Evolutionary conservation across 2,797 vertebrate genomes (phyloP).

Genomic region (Remorina albescens): DNA sequence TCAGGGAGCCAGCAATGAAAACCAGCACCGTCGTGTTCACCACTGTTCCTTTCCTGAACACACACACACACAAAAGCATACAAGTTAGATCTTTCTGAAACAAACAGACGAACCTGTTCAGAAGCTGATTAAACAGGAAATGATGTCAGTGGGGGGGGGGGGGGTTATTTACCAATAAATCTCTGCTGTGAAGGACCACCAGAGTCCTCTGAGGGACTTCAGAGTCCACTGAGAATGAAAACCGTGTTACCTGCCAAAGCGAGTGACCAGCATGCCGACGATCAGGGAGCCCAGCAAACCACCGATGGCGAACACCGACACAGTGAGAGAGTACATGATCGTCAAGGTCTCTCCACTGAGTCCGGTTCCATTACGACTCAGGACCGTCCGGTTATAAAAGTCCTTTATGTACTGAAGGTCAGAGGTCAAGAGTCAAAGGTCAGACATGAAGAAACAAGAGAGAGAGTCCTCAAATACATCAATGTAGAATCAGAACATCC

Average conservation of each 20-base stretch:
- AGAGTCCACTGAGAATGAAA: too few species aligned
- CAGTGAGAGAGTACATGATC: constrained; percentile 91
- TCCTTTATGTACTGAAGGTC: constrained; percentile 89
- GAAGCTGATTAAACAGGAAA: too few species aligned
- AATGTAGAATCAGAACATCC: too few species aligned
- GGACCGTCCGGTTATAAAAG: constrained; percentile 90
- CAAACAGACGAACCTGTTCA: too few species aligned
- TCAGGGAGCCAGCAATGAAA: constrained; percentile 85
- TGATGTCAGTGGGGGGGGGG: too few species aligned
- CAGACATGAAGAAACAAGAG: too few species aligned
- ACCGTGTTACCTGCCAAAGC: constrained; percentile 90
- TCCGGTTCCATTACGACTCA: constrained; percentile 82
- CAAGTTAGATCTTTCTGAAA: constrained; percentile 41
- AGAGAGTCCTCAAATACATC: too few species aligned
- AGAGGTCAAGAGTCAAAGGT: not conserved
- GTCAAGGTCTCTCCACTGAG: constrained; percentile 81
- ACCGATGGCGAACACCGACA: constrained; percentile 91
- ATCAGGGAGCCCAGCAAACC: constrained; percentile 89
- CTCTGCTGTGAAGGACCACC: too few species aligned
- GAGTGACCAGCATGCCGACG: constrained; percentile 88
- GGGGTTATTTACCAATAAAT: too few species aligned
- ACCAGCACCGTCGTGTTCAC: constrained; percentile 87
- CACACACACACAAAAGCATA: constrained; percentile 56
- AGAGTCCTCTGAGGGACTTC: too few species aligned
- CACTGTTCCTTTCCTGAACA: constrained; percentile 88